Evolutionary conservation across 2,113 vertebrate genomes (phyloP), one percentile per base, ranked within the genome.

Genomic region (Empidonax alnorum): DNA sequence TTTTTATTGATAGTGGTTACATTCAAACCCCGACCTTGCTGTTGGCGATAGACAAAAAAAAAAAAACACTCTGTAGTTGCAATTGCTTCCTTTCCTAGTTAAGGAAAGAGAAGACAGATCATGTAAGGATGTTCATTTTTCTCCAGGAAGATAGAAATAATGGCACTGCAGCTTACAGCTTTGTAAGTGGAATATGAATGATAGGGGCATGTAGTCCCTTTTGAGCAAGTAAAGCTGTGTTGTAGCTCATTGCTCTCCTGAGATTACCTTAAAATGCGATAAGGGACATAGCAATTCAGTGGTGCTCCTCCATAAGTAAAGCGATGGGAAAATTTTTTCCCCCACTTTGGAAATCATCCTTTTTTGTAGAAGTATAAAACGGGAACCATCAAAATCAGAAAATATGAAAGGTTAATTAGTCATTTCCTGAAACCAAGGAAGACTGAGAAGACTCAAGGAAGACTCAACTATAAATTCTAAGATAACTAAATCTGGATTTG

Each of bases 121-220:
- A 25, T 33, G 33, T 81, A 82, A 59, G 73, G 81, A 37, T n/a
- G 62, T 44, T 90, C 92, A 93, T 97, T 95, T 94, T 73, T 95
- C 87, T 89, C 41, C 62, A 72, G 66, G n/a, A 92, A 94, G 46
- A 82, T n/a, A 76, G 81, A 82, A 93, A 55, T 93, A 94, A 85
- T 11, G 37, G 63, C 81, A 76, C 58, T 58, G 71, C 30, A 76
- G 41, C 78, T 92, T 67, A 86, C 59, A 96, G 53, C 85, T 77
- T 92, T 75, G 14, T 74, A 87, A 94, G 90, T 84, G 78, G 83
- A 85, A 94, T 78, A 92, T 91, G 90, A 96, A 71, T 83, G 71
- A 96, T 69, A 59, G 52, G 11, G 27, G 21, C 33, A 69, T 31
- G 55, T 67, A 55, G 75, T 84, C 82, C 65, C 82, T 94, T 86